Evolutionary conservation across 2,888 invertebrate genomes (phyloP).

Genomic region (Linnaemya vulpina): DNA sequence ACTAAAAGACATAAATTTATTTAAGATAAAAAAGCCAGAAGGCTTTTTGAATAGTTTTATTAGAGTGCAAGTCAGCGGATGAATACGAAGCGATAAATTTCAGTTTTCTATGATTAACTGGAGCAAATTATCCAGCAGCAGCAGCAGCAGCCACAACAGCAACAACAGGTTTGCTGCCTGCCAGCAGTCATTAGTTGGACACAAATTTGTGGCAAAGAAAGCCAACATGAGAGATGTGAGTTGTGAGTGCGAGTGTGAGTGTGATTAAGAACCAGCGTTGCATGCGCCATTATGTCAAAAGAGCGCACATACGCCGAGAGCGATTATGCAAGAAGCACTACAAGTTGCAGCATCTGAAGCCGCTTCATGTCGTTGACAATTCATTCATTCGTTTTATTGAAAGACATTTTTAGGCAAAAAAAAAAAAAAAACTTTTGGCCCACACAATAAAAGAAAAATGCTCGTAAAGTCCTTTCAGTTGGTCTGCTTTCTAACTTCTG

Average conservation of each 20-base stretch:
- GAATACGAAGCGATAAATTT: constrained; percentile 10
- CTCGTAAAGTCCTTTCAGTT: not conserved
- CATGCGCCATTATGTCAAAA: constrained; percentile 23
- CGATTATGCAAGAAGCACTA: not conserved
- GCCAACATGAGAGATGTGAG: constrained; percentile 1
- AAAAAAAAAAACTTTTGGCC: not conserved
- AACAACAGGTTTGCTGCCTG: constrained; percentile 27
- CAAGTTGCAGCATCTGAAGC: not conserved
- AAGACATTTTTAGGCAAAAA: not conserved
- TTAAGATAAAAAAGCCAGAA: constrained; percentile 43
- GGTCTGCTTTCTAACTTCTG: too few species aligned
- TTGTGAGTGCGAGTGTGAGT: not conserved
- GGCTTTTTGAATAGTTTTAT: constrained; percentile 33
- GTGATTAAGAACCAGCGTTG: constrained; percentile 20
- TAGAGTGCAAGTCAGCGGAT: constrained; percentile 21
- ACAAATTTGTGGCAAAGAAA: not conserved
- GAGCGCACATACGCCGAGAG: constrained; percentile 15
- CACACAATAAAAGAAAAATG: not conserved
- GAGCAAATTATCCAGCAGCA: not conserved
- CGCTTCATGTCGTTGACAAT: not conserved
- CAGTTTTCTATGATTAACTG: not conserved
- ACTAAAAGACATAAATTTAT: constrained; percentile 37
- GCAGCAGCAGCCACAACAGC: not conserved
- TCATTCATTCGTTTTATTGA: not conserved
- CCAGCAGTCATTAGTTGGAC: constrained; percentile 23